These are phyloP conservation scores for Osmerus eperlanus DNA, from an alignment of 2,113 vertebrate genomes.

Conservation along the genomic window DNA sequence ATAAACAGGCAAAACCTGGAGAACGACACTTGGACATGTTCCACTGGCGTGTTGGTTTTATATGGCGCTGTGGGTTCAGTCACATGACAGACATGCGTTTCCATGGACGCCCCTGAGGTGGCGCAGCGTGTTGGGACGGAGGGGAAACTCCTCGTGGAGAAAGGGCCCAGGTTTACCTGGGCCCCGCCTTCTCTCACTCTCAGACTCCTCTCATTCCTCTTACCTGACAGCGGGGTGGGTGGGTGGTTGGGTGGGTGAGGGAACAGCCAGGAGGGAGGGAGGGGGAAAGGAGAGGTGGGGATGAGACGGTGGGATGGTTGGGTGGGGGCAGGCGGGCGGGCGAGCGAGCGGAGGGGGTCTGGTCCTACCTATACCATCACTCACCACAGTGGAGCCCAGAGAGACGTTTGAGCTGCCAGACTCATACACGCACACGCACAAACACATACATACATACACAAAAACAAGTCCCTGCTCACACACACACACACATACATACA, in stretches of 20 bases:
- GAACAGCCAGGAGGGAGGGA: slow-evolving; percentile 1
- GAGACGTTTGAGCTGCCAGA: neutral
- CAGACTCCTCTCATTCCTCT: slow-evolving; percentile 30
- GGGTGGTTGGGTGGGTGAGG: neutral
- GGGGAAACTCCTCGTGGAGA: slow-evolving; percentile 24
- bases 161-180: neutral
- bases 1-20: slow-evolving; percentile 46
- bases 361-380: slow-evolving; percentile 27
- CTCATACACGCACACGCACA: neutral
- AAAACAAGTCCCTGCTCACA: too few species aligned
- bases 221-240: slow-evolving; percentile 25
- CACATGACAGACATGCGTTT: slow-evolving; percentile 41
- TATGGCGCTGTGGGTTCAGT: slow-evolving; percentile 28
- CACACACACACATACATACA: too few species aligned
- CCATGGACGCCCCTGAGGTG: slow-evolving; percentile 36
- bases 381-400: slow-evolving; percentile 19
- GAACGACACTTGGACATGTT: slow-evolving; percentile 25
- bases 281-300: neutral
- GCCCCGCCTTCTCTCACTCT: too few species aligned
- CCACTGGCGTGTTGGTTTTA: slow-evolving; percentile 37
- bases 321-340: neutral
- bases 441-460: neutral
- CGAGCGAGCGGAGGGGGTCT: slow-evolving; percentile 6
- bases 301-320: slow-evolving; percentile 23
- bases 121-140: slow-evolving; percentile 3